phyloP scores from a whole-genome alignment of 1,140 invertebrate genomes.

The Lepidurus couesii region DNA sequence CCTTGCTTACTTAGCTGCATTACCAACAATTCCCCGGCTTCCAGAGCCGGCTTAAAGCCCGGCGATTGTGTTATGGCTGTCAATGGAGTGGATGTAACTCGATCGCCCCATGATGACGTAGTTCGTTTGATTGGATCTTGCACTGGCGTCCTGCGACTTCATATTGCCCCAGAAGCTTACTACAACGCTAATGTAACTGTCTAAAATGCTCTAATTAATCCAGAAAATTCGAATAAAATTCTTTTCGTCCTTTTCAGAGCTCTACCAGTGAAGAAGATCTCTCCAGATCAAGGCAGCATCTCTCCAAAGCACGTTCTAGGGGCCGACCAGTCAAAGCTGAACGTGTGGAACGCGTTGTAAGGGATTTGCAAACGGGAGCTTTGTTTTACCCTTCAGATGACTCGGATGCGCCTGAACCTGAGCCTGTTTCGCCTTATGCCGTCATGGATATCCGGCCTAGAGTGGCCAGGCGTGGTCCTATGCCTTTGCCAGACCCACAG shows the following conservation, averaged over 20 bases:
- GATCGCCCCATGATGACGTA: constrained; percentile 85
- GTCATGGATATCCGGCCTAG: neutral
- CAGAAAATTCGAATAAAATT: neutral
- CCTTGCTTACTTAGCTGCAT: constrained; percentile 85
- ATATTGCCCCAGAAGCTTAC: constrained; percentile 76
- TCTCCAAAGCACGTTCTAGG: neutral
- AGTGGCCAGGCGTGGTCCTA: neutral
- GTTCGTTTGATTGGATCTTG: constrained; percentile 81
- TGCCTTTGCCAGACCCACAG: neutral
- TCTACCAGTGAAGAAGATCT: neutral
- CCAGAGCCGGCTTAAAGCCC: constrained; percentile 73
- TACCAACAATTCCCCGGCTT: constrained; percentile 74
- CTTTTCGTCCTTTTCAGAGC: neutral
- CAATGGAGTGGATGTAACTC: constrained; percentile 79
- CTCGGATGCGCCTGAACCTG: neutral
- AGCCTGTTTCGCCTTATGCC: neutral
- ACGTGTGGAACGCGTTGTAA: neutral
- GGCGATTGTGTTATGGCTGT: constrained; percentile 89
- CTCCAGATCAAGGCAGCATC: neutral
- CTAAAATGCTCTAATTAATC: neutral
- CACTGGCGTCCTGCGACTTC: constrained; percentile 67
- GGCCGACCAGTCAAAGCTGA: neutral
- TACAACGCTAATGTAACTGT: constrained; percentile 50
- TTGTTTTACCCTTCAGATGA: constrained; percentile 5
- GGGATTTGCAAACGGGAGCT: neutral